Conservation (phyloP, 2,888 invertebrate species). For the Cremastinae sp. region DNA sequence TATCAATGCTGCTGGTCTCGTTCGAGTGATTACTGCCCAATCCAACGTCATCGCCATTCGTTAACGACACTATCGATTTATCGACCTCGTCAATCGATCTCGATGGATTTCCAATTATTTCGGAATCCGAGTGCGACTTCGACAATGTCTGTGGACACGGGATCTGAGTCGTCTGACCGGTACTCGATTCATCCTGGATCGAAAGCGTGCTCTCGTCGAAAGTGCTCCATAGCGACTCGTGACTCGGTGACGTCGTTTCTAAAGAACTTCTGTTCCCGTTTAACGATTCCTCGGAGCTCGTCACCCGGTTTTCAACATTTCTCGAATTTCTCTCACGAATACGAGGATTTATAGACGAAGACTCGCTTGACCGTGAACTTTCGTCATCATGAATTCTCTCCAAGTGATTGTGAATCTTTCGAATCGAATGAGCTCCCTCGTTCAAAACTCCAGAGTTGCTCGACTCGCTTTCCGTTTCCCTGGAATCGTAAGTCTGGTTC, state of each 20-base stretch:
- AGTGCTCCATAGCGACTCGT: slow-evolving; percentile 76
- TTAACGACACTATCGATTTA: slow-evolving; percentile 2
- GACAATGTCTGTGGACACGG: slow-evolving; percentile 52
- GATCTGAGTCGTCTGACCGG: slow-evolving; percentile 18
- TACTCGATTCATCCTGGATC: slow-evolving; percentile 68
- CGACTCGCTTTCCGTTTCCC: slow-evolving; percentile 70
- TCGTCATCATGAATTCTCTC: too few relatives aligned
- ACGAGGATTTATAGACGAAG: slow-evolving; percentile 51
- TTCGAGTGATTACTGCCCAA: slow-evolving; percentile 62
- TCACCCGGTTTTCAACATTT: neutral
- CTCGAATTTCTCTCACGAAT: neutral
- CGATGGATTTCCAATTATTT: slow-evolving; percentile 58
- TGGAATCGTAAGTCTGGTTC: slow-evolving; percentile 66
- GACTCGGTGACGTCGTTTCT: slow-evolving; percentile 74
- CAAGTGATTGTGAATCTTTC: too few relatives aligned
- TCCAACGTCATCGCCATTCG: slow-evolving; percentile 29
- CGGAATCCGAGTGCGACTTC: slow-evolving; percentile 75
- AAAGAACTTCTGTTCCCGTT: slow-evolving; percentile 70
- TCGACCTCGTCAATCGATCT: slow-evolving; percentile 63
- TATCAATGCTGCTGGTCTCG: slow-evolving; percentile 65
- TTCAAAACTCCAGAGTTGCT: too few relatives aligned
- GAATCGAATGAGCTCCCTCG: too few relatives aligned
- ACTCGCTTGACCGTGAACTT: slow-evolving; percentile 70
- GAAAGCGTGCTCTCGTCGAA: slow-evolving; percentile 76
- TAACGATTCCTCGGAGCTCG: slow-evolving; percentile 70